phyloP scores from a whole-genome alignment of 1,140 invertebrate genomes.

The Heliconius melpomene region DNA sequence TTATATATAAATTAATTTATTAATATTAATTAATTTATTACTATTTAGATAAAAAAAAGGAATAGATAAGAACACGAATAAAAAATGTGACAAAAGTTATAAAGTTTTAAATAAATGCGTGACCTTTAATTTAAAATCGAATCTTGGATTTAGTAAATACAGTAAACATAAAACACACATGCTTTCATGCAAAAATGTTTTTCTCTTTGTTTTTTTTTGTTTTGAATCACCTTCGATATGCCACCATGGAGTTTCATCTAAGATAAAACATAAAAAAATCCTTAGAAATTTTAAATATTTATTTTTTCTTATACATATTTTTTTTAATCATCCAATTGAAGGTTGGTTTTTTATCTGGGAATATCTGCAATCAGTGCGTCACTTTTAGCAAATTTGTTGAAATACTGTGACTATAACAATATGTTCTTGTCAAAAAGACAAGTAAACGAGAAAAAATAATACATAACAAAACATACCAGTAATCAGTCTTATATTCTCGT shows the following conservation, averaged over 20 bases:
- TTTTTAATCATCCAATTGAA: too few species aligned
- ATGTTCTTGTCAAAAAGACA: background rate
- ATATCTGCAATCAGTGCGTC: too few species aligned
- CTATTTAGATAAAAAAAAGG: too few species aligned
- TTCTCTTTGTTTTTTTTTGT: background rate
- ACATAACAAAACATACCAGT: constrained; percentile 79
- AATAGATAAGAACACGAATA: too few species aligned
- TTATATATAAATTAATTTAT: too few species aligned
- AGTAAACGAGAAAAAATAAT: background rate
- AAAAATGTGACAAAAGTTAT: too few species aligned
- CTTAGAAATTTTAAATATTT: background rate
- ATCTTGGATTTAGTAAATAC: background rate
- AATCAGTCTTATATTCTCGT: constrained; percentile 86
- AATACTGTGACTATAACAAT: too few species aligned
- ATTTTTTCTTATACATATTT: background rate
- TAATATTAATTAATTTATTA: too few species aligned
- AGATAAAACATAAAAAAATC: background rate
- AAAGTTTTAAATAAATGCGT: background rate
- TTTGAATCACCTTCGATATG: constrained; percentile 67
- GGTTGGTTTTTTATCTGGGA: too few species aligned
- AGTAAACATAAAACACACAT: constrained; percentile 3
- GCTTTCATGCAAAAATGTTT: background rate
- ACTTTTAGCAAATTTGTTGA: too few species aligned
- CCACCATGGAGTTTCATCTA: constrained; percentile 68
- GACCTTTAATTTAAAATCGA: constrained; percentile 17